Base-by-base conservation (phyloP, 2,797 vertebrate genomes). In the Lycodopsis pacificus region DNA sequence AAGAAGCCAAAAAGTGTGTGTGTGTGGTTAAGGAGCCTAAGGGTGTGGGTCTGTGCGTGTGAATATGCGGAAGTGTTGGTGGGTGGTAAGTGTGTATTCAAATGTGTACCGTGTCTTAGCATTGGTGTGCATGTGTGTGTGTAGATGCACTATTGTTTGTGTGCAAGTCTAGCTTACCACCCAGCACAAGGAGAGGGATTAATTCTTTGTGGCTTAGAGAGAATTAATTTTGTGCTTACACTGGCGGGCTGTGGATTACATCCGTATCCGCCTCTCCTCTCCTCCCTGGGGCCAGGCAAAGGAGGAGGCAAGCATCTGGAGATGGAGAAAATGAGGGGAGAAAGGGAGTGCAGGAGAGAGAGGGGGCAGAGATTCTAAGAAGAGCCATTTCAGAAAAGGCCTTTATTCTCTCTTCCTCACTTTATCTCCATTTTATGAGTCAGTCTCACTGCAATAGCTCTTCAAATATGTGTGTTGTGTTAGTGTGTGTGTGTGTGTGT, bases 171-270 rank as follows among this genome's bases (percentile, higher is more conserved):
- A 72, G 80, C 83, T 90, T 87, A 88, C 85, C 87, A 82, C 82
- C 91, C 88, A 82, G 88, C 88, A 94, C 90, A 94, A 95, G 89
- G 77, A 93, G 89, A 92, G 85, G 93, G 94, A 96, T 96, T 96
- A 95, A 95, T 95, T 95, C 94, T 94, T 94, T 94, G 90, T 94
- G 94, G 94, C 93, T 96, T 95, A 95, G 86, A 93, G 88, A 94
- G 92, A 94, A 95, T 96, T 95, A 94, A 95, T 94, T 95, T 95
- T 95, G 93, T 94, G 93, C 95, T 96, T 95, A 95, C 94, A 95
- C 92, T 92, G 91, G 91, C 91, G 88, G 89, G 91, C 89, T 90
- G 90, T 88, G 94, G 95, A 96, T 96, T 96, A 96, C 91, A 93
- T 93, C 84, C 91, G 83, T 94, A 94, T 94, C 93, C 91, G 89